Conservation (phyloP, 2,888 invertebrate species). For the Mythimna lalbum region DNA sequence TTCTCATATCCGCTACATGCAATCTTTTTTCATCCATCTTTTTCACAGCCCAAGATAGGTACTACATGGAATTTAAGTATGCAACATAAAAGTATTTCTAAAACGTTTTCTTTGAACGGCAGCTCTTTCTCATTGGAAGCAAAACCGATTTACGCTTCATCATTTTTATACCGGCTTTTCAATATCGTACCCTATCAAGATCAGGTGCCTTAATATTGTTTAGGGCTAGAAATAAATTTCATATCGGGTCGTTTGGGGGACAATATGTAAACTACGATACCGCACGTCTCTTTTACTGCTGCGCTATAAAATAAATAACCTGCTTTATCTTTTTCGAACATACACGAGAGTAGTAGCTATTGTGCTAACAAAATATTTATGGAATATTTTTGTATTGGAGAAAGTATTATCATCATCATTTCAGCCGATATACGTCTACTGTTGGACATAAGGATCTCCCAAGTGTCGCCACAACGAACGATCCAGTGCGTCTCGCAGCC, state of each 20-base stretch:
- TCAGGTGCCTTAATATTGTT: slow-evolving; percentile 57
- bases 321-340: slow-evolving; percentile 67
- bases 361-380: slow-evolving; percentile 42
- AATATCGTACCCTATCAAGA: slow-evolving; percentile 52
- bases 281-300: slow-evolving; percentile 71
- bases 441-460: too few species aligned
- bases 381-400: slow-evolving; percentile 22
- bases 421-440: too few species aligned
- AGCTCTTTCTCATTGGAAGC: slow-evolving; percentile 20
- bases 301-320: slow-evolving; percentile 78
- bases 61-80: too few species aligned
- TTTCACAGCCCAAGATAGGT: too few species aligned
- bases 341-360: slow-evolving; percentile 33
- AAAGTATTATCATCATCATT: too few species aligned
- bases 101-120: neutral
- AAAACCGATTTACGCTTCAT: slow-evolving; percentile 48
- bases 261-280: slow-evolving; percentile 73
- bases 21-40: too few species aligned
- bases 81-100: neutral
- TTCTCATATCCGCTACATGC: too few species aligned
- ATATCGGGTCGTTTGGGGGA: slow-evolving; percentile 56
- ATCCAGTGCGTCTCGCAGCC: too few species aligned
- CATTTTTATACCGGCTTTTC: slow-evolving; percentile 56
- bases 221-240: slow-evolving; percentile 55
- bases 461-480: too few species aligned